phyloP scores from a whole-genome alignment of 2,113 vertebrate species.

The Lanius ludovicianus region DNA sequence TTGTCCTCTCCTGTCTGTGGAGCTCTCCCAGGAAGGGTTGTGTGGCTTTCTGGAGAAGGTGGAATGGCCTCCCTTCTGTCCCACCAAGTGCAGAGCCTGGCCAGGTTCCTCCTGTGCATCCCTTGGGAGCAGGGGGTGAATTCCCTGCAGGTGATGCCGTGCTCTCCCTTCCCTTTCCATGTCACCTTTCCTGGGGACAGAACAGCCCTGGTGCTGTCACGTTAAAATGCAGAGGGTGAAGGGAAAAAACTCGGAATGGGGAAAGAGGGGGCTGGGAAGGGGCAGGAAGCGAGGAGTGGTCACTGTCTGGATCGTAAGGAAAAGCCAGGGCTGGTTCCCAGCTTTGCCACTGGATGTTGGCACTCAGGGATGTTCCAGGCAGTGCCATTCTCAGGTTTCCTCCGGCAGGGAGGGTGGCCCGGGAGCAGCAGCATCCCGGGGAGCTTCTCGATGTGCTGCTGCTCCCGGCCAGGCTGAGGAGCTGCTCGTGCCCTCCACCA shows the following conservation, averaged over 20 bases:
- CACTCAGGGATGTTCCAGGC: background rate
- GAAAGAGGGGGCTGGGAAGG: background rate
- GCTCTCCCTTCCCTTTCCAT: background rate
- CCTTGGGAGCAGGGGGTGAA: background rate
- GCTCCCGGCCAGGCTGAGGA: background rate
- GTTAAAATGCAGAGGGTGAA: background rate
- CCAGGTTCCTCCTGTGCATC: background rate
- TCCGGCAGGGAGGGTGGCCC: fast-evolving
- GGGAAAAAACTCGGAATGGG: fast-evolving
- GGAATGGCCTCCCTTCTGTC: background rate
- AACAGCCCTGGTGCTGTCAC: fast-evolving
- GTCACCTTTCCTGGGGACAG: too few relatives aligned
- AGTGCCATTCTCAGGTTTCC: fast-evolving
- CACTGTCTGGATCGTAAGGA: fast-evolving
- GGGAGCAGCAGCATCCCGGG: fast-evolving
- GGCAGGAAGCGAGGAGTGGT: fast-evolving
- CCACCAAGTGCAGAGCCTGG: background rate
- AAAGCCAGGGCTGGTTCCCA: fast-evolving
- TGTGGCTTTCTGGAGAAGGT: background rate
- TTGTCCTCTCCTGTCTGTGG: background rate
- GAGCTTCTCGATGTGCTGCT: background rate
- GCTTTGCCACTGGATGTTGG: background rate
- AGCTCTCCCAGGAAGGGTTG: background rate
- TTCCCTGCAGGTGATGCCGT: fast-evolving
- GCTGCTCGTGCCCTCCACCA: background rate